phyloP scores from a whole-genome alignment of 2,888 invertebrate genomes.

The Caradrina kadenii region DNA sequence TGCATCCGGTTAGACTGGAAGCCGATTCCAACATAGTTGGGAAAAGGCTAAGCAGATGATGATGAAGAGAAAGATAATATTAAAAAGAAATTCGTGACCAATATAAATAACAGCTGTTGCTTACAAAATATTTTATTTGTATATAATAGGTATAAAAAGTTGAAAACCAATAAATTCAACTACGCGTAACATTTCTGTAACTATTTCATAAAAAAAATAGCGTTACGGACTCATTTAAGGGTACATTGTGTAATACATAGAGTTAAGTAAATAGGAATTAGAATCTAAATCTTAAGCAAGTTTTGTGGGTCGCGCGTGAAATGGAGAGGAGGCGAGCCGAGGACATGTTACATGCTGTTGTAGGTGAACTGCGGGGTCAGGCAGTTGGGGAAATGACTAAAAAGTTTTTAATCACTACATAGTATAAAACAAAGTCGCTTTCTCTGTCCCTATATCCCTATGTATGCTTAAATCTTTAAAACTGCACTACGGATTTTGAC shows the following conservation, averaged over 20 bases:
- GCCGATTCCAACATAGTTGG: no score
- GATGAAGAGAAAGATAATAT: no score
- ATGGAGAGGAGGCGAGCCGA: slow-evolving; percentile 64
- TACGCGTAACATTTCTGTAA: slow-evolving; percentile 41
- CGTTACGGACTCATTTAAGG: slow-evolving; percentile 53
- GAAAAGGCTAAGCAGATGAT: no score
- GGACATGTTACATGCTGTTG: slow-evolving; percentile 65
- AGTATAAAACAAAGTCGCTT: no score
- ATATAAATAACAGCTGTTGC: neutral
- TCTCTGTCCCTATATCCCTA: no score
- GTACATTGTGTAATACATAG: slow-evolving; percentile 58
- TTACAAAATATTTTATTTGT: slow-evolving; percentile 3
- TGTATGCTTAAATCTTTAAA: no score
- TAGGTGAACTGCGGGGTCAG: neutral
- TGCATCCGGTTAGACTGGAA: no score
- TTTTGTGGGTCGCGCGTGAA: slow-evolving; percentile 60
- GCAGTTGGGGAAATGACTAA: slow-evolving; percentile 2
- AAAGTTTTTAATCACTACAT: neutral
- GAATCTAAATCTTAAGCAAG: slow-evolving; percentile 71
- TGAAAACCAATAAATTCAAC: slow-evolving; percentile 43
- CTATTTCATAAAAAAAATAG: slow-evolving; percentile 47
- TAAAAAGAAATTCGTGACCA: neutral
- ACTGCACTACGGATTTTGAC: no score
- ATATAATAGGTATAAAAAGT: slow-evolving; percentile 1
- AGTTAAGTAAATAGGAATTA: slow-evolving; percentile 71